Base-by-base conservation (phyloP, 1,140 invertebrate species). In the Tetramorium simillimum region DNA sequence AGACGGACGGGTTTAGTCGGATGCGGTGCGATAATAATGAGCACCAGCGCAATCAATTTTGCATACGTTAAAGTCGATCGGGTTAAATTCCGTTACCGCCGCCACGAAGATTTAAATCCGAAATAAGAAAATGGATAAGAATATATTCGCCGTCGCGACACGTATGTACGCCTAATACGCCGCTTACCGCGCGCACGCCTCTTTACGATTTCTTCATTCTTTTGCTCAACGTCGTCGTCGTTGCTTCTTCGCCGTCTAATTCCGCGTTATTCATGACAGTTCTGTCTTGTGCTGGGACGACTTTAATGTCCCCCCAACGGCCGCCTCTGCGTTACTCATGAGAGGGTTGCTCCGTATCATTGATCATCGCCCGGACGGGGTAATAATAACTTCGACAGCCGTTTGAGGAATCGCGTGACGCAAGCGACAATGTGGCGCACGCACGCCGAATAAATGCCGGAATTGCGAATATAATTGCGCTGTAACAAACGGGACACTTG, bases 401-500 rank as follows among this genome's bases (percentile, higher is more conserved):
- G 56, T 63, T 63, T 56, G 21, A 60, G 12, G n/a, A 69, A 81
- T 72, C 78, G 37, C 24, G 24, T 40, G 40, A 73, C 9, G 51
- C 4, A 46, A 72, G 49, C 33, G 43, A n/a, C 21, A 12, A 33
- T 46, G 24, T 65, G 28, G 18, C 37, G 18, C n/a, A 69, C 33
- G 49, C 28, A 37, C 40, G 43, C 37, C 65, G 51, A 70, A 81
- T 56, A 82, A 82, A 82, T 75, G 58, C 33, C 33, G 56, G 18
- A 84, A 84, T 75, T 84, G 53, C 18, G 43, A 84, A 75, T 75
- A 73, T 84, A 75, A 84, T 84, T 75, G 28, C 65, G 28, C 28
- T 46, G 40, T 60, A 60, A 84, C 58, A 28, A 84, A 84, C 62
- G 69, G 28, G 53, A 49, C 51, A 58, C 65, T 67, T 16, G 37